These are phyloP conservation scores for Isaurus tuberculatus DNA, from an alignment of 92 coral and sea anemone species.

Conservation along the genomic window DNA sequence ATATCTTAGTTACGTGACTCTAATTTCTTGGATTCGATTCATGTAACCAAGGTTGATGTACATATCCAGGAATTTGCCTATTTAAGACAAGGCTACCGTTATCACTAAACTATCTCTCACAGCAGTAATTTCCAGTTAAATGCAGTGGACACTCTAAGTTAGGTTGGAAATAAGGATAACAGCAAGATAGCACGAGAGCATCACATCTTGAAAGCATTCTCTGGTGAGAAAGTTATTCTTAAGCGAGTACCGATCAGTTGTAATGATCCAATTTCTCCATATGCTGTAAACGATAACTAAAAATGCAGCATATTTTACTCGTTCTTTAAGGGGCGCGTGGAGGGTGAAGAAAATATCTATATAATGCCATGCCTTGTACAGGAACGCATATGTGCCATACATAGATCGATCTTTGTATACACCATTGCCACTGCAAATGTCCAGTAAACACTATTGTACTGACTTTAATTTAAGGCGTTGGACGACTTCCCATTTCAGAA, in stretches of 20 bases:
- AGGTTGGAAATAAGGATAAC: constrained; percentile 60
- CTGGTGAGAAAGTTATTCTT: constrained; percentile 66
- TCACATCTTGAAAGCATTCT: constrained; percentile 69
- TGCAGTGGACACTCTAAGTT: constrained; percentile 63
- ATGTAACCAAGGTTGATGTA: constrained; percentile 66
- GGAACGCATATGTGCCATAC: constrained; percentile 70
- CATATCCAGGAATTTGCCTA: constrained; percentile 64
- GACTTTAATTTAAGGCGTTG: constrained; percentile 56
- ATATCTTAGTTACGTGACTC: constrained; percentile 48
- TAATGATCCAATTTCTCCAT: constrained; percentile 67
- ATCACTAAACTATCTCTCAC: constrained; percentile 62
- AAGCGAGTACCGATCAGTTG: neutral
- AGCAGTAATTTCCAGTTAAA: constrained; percentile 62
- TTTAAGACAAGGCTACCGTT: constrained; percentile 67
- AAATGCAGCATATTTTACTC: constrained; percentile 65
- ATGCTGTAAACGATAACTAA: constrained; percentile 61
- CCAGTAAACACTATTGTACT: constrained; percentile 57
- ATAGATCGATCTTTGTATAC: constrained; percentile 61
- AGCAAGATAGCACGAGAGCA: constrained; percentile 65
- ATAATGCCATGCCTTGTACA: constrained; percentile 50
- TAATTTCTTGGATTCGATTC: constrained; percentile 63
- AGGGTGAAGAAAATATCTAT: constrained; percentile 68
- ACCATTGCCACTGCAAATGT: constrained; percentile 62
- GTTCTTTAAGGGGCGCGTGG: constrained; percentile 69
- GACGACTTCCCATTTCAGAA: constrained; percentile 70